Conservation (phyloP, 2,113 vertebrate genomes). For the Ochotona curzoniae region DNA sequence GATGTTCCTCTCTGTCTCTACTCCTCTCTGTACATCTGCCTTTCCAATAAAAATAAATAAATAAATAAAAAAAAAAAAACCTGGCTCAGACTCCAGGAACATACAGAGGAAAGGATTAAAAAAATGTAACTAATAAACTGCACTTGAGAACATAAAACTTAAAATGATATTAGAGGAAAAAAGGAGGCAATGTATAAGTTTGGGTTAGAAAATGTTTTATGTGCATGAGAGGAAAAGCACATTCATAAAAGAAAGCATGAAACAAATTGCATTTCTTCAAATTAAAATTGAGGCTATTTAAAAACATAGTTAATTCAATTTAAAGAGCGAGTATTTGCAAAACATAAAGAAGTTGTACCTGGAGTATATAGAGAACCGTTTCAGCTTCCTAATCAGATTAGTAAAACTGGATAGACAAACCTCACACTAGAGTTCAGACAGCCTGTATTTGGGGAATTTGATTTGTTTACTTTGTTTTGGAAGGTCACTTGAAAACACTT, state of each 20-base stretch:
- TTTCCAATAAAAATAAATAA: too few species aligned
- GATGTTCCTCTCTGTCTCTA: too few species aligned
- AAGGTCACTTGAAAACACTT: not conserved
- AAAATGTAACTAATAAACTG: too few species aligned
- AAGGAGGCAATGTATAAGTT: not conserved
- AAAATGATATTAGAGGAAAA: not conserved
- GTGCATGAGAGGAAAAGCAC: not conserved
- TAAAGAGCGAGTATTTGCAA: not conserved
- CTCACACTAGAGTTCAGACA: not conserved
- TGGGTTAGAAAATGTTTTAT: not conserved
- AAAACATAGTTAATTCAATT: not conserved
- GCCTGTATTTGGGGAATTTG: not conserved
- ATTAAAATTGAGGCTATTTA: not conserved
- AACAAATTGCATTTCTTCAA: not conserved
- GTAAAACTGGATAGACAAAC: not conserved
- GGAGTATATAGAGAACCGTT: not conserved
- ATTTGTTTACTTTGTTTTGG: not conserved
- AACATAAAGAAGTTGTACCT: not conserved
- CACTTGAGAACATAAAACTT: not conserved
- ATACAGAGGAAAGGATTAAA: too few species aligned
- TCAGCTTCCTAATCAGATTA: not conserved
- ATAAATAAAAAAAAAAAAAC: too few species aligned
- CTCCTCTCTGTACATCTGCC: too few species aligned
- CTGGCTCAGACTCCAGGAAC: too few species aligned
- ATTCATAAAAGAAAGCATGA: not conserved